A percentile compares a stretch with the other conserved stretches of the same genome.
Evolutionary conservation across 2,888 invertebrate genomes (phyloP).

Genomic region (Lottia gigantea): DNA sequence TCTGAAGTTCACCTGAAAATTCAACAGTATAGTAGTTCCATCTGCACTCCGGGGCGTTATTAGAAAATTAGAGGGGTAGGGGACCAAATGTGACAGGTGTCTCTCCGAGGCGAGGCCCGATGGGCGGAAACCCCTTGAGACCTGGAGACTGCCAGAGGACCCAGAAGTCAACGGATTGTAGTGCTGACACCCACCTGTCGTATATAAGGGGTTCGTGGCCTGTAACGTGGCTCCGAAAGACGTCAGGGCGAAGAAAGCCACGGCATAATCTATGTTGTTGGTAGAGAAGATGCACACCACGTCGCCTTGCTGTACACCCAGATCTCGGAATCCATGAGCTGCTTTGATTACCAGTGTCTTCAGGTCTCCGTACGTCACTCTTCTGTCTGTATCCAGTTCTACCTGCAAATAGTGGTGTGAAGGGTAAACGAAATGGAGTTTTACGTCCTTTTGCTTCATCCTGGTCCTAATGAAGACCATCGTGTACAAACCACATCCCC

Average conservation of each 20-base stretch:
- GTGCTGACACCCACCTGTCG: constrained; percentile 25
- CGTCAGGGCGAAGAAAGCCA: constrained; percentile 28
- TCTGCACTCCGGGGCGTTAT: too few species aligned
- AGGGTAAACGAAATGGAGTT: too few species aligned
- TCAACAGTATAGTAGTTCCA: too few species aligned
- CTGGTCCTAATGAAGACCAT: too few species aligned
- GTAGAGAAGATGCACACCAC: constrained; percentile 33
- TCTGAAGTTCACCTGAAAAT: constrained; percentile 27
- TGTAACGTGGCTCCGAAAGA: constrained; percentile 31
- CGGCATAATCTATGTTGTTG: constrained; percentile 32
- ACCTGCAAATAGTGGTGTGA: neutral
- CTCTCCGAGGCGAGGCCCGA: too few species aligned
- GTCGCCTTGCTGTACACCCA: constrained; percentile 33
- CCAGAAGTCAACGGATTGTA: too few species aligned
- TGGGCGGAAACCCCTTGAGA: too few species aligned
- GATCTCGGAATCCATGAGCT: constrained; percentile 28
- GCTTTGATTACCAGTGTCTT: neutral
- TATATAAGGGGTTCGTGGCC: constrained; percentile 33
- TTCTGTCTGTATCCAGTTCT: constrained; percentile 7
- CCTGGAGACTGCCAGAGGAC: too few species aligned
- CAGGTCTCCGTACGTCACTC: constrained; percentile 12
- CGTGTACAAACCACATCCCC: too few species aligned
- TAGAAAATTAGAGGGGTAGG: too few species aligned
- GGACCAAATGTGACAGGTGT: too few species aligned
- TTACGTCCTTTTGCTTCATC: neutral